Evolutionary conservation across 1,140 invertebrate species (phyloP).

Genomic region (Caerostris darwini): DNA sequence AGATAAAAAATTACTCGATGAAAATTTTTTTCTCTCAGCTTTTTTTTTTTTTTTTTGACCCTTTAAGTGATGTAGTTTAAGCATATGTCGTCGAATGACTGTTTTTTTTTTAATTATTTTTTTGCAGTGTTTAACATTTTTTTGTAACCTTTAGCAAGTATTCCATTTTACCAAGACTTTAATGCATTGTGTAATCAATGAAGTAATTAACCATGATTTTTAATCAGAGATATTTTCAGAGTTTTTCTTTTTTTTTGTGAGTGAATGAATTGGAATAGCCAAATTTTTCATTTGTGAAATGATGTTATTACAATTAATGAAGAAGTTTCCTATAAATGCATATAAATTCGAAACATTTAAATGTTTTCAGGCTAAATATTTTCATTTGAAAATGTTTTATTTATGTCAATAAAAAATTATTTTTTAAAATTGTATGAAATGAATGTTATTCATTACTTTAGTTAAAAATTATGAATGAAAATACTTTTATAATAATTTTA

Average conservation of each 20-base stretch:
- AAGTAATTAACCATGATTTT: constrained; percentile 63
- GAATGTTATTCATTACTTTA: no score
- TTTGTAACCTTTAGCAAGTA: background rate
- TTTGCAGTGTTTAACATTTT: background rate
- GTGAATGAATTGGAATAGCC: background rate
- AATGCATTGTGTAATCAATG: constrained; percentile 31
- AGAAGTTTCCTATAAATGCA: background rate
- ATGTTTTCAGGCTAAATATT: no score
- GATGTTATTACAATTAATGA: constrained; percentile 29
- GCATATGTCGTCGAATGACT: background rate
- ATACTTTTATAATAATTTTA: no score
- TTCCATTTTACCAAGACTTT: constrained; percentile 37
- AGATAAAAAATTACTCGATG: background rate
- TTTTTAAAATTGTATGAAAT: no score
- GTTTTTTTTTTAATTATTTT: background rate
- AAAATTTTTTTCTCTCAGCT: constrained; percentile 1
- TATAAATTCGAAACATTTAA: no score
- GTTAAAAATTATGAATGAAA: no score
- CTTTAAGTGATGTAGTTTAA: constrained; percentile 15
- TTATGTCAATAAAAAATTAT: no score
- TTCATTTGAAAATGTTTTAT: no score
- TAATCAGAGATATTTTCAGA: constrained; percentile 35
- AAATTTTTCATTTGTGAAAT: background rate
- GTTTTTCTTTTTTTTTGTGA: constrained; percentile 17
- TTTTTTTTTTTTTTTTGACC: background rate